phyloP scores from a whole-genome alignment of 1,140 invertebrate species.

The Asbolus verrucosus region DNA sequence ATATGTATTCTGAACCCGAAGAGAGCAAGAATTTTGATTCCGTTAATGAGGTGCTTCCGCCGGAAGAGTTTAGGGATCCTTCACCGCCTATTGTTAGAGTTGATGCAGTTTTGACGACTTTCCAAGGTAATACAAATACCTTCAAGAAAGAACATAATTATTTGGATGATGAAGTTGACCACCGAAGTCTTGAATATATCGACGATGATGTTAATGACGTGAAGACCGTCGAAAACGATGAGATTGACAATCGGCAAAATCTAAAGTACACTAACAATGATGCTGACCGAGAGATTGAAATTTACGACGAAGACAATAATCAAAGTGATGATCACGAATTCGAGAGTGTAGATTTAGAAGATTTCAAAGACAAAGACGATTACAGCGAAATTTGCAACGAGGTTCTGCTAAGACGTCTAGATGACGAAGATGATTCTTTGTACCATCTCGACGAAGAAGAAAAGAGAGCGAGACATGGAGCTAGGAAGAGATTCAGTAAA shows the following conservation, averaged over 20 bases:
- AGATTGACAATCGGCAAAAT: no score
- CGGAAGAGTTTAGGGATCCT: slow-evolving; percentile 17
- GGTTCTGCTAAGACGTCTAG: not conserved
- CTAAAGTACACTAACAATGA: no score
- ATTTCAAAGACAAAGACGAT: slow-evolving; percentile 5
- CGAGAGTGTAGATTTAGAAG: not conserved
- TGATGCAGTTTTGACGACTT: not conserved
- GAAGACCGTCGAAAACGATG: no score
- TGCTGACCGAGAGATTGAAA: not conserved
- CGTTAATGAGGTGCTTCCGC: not conserved
- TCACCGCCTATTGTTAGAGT: not conserved
- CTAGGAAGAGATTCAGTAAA: slow-evolving; percentile 3
- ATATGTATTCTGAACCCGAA: not conserved
- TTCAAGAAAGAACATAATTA: slow-evolving; percentile 27
- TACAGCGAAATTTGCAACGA: not conserved
- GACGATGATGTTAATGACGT: not conserved
- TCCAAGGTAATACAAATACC: slow-evolving; percentile 3
- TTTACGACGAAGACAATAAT: not conserved
- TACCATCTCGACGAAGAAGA: slow-evolving; percentile 27
- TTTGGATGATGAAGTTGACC: slow-evolving; percentile 1
- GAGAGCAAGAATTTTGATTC: not conserved
- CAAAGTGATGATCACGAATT: not conserved
- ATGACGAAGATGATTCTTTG: slow-evolving; percentile 4
- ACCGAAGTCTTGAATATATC: not conserved
- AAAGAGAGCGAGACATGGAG: not conserved